Conservation (phyloP, 2,113 vertebrate species). For the Agelaius tricolor region DNA sequence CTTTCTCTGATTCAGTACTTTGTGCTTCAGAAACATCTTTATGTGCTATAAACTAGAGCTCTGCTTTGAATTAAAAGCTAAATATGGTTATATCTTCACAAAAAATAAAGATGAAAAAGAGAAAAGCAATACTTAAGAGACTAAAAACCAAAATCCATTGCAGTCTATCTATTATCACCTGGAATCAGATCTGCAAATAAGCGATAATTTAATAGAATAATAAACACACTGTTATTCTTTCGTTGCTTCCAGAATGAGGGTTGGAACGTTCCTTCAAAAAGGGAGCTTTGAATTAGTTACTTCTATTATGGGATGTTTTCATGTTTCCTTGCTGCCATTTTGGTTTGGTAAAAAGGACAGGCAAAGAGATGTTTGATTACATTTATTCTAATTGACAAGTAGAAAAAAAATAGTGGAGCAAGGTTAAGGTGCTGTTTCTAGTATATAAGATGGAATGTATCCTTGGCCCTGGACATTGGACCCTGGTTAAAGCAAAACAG, state of each 20-base stretch:
- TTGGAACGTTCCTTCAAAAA: neutral
- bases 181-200: neutral
- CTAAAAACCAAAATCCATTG: neutral
- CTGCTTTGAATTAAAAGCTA: conserved; percentile 32
- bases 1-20: conserved; percentile 45
- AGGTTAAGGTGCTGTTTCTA: neutral
- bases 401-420: neutral
- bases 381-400: neutral
- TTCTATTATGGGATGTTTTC: neutral
- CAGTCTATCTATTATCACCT: neutral
- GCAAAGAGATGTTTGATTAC: neutral
- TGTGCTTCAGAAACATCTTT: conserved; percentile 48
- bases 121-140: neutral
- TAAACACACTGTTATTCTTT: neutral
- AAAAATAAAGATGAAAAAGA: neutral
- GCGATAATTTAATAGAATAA: conserved; percentile 8
- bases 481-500: neutral
- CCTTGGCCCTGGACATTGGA: neutral
- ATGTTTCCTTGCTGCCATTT: neutral
- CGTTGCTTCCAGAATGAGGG: neutral
- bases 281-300: neutral
- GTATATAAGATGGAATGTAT: neutral
- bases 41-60: conserved; percentile 38
- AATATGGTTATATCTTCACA: neutral
- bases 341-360: neutral